These are phyloP conservation scores for Homarus americanus DNA, from an alignment of 1,140 invertebrate species.

Conservation along the genomic window DNA sequence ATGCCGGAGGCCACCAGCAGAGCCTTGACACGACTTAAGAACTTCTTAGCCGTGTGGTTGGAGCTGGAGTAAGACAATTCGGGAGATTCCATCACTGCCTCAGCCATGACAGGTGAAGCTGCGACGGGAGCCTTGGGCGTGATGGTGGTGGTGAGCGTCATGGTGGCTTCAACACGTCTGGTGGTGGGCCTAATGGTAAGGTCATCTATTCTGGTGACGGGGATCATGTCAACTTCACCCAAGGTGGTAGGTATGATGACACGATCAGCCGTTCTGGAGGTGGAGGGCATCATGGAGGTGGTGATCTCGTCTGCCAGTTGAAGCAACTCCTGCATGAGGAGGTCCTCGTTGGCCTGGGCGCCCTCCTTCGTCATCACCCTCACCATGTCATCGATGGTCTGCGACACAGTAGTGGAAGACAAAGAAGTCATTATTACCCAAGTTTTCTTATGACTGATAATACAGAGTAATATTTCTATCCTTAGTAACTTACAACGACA, in stretches of 20 bases:
- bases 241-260: not conserved
- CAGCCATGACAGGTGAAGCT: not conserved
- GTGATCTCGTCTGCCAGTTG: not conserved
- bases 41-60: not conserved
- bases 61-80: too few species aligned
- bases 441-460: too few species aligned
- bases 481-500: too few species aligned
- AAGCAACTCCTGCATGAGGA: not conserved
- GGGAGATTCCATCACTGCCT: too few species aligned
- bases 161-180: not conserved
- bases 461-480: too few species aligned
- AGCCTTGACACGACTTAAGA: conserved; percentile 9
- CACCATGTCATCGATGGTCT: conserved; percentile 1
- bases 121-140: not conserved
- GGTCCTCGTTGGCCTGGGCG: not conserved
- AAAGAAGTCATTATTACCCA: too few species aligned
- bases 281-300: not conserved
- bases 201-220: not conserved
- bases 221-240: not conserved
- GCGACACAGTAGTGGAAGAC: not conserved
- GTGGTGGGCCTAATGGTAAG: not conserved
- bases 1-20: conserved; percentile 33
- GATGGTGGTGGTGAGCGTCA: not conserved
- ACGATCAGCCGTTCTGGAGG: not conserved
- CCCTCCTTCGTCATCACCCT: not conserved